These are phyloP conservation scores for Peromyscus nudipes DNA, from an alignment of 2,797 vertebrate species.

Conservation along the genomic window DNA sequence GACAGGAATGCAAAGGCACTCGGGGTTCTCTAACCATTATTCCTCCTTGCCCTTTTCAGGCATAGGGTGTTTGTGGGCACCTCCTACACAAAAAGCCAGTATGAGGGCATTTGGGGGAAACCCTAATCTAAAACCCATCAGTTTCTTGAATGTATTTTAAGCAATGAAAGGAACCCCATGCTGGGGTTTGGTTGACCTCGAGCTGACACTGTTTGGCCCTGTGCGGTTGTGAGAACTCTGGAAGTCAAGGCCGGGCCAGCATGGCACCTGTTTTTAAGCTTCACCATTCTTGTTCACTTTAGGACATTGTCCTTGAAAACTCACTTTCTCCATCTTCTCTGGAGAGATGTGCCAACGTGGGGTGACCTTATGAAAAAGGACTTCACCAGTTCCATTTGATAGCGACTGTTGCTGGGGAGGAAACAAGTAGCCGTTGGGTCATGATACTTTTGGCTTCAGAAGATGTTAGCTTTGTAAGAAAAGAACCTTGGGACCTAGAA, in stretches of 20 bases:
- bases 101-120: neutral
- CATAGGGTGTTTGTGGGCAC: neutral
- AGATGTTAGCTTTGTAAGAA: neutral
- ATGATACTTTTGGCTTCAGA: neutral
- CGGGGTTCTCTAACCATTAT: neutral
- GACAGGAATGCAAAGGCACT: neutral
- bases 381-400: neutral
- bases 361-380: too few relatives aligned
- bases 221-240: neutral
- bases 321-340: neutral
- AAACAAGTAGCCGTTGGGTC: neutral
- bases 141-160: neutral
- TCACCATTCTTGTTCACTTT: neutral
- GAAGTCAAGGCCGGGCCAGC: neutral
- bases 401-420: neutral
- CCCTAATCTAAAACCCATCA: neutral
- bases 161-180: neutral
- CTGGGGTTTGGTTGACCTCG: slow-evolving; percentile 23
- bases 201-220: slow-evolving; percentile 66
- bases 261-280: neutral
- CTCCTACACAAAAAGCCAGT: neutral
- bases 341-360: neutral
- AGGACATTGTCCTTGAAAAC: neutral
- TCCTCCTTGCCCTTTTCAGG: neutral
- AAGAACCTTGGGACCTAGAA: neutral